These are phyloP conservation scores for Polydrusus cervinus DNA, from an alignment of 2,888 invertebrate genomes.

Conservation along the genomic window DNA sequence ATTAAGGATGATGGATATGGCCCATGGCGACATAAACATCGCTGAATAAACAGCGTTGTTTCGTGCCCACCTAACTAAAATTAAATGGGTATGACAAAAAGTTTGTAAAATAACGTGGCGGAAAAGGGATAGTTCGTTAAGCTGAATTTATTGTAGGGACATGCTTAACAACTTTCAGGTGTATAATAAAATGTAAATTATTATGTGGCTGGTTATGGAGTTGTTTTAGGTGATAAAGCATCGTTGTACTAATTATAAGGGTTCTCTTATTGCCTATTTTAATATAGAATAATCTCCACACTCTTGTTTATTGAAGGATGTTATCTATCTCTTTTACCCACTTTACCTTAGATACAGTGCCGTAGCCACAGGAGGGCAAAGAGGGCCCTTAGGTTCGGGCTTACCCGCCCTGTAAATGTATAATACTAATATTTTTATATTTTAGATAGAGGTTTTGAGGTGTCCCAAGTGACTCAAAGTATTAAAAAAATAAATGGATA, in stretches of 20 bases:
- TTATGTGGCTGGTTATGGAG: not conserved
- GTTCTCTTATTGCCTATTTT: no score
- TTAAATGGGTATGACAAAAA: constrained; percentile 49
- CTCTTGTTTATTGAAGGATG: no score
- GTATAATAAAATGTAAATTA: constrained; percentile 29
- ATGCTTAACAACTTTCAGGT: constrained; percentile 24
- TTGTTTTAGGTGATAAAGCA: constrained; percentile 1
- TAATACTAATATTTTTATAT: no score
- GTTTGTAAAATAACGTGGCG: constrained; percentile 45
- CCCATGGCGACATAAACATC: constrained; percentile 47
- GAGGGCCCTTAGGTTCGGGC: no score
- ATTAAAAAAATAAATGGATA: no score
- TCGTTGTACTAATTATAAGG: not conserved
- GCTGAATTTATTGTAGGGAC: constrained; percentile 42
- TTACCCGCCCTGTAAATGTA: no score
- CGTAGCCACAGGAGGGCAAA: no score
- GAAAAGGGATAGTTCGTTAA: constrained; percentile 49
- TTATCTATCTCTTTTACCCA: no score
- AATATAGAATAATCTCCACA: no score
- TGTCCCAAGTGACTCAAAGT: no score
- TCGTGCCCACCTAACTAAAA: constrained; percentile 47
- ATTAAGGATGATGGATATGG: constrained; percentile 37
- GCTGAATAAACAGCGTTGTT: constrained; percentile 16
- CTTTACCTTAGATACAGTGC: no score
- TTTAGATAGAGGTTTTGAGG: no score